Percentiles rank a stretch among this genome's conserved stretches.
phyloP scores from a whole-genome alignment of 2,888 invertebrate genomes.

The Conus canariensis region DNA sequence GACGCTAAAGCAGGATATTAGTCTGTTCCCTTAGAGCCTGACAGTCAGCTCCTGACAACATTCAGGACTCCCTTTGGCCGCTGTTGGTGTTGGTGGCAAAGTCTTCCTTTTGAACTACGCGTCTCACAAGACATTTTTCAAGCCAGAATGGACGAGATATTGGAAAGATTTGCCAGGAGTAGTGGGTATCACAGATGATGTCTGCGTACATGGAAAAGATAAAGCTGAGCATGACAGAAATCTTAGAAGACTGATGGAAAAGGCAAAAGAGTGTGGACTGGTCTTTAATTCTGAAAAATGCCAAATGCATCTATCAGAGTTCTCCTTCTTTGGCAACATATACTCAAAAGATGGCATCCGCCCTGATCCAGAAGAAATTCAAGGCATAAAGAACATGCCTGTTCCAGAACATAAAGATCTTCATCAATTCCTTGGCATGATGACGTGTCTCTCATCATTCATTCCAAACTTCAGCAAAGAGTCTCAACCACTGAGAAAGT shows the following conservation, averaged over 20 bases:
- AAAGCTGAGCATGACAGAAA: constrained; percentile 48
- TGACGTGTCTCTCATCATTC: constrained; percentile 47
- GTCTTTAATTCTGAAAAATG: constrained; percentile 28
- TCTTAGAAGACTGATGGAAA: constrained; percentile 42
- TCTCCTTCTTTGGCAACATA: constrained; percentile 15
- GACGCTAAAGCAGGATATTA: constrained; percentile 55
- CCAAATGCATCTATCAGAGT: not conserved
- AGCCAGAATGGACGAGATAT: too few relatives aligned
- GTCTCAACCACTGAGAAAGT: constrained; percentile 38
- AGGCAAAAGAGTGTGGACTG: not conserved
- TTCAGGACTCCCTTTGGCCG: too few relatives aligned
- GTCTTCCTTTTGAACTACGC: too few relatives aligned
- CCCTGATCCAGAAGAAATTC: constrained; percentile 41
- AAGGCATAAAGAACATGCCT: constrained; percentile 47
- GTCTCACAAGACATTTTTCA: too few relatives aligned
- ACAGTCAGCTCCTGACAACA: constrained; percentile 46
- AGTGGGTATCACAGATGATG: too few relatives aligned
- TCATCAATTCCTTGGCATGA: constrained; percentile 47
- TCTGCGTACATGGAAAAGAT: too few relatives aligned
- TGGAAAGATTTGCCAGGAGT: too few relatives aligned
- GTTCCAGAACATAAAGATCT: constrained; percentile 44
- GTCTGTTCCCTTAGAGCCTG: constrained; percentile 44
- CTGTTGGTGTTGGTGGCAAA: not conserved
- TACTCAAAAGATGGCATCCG: constrained; percentile 28
- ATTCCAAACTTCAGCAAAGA: constrained; percentile 43